A percentile compares a stretch with the other conserved stretches of the same genome.
phyloP scores from a whole-genome alignment of 1,140 invertebrate species.

The Plectrocnemia conspersa region DNA sequence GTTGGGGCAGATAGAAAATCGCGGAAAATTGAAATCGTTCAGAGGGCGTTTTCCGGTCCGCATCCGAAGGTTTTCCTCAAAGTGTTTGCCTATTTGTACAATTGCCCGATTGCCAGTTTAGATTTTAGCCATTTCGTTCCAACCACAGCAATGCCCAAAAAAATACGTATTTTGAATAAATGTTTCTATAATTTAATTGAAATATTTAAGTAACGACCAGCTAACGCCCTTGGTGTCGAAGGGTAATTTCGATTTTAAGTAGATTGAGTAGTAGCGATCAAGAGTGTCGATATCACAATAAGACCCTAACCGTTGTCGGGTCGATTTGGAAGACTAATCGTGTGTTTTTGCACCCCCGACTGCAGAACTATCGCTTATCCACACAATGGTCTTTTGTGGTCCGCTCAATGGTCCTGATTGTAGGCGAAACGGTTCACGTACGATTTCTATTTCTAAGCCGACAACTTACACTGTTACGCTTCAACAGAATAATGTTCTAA shows the following conservation, averaged over 20 bases:
- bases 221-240: too few relatives aligned
- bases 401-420: conserved; percentile 30
- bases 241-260: not conserved
- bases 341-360: conserved; percentile 34
- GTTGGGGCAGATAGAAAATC: conserved; percentile 22
- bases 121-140: conserved; percentile 20
- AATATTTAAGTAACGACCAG: too few relatives aligned
- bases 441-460: conserved; percentile 13
- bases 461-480: conserved; percentile 2
- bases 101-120: conserved; percentile 33
- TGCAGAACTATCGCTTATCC: conserved; percentile 31
- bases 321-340: conserved; percentile 29
- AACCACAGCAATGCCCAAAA: not conserved
- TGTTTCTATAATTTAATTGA: too few relatives aligned
- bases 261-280: not conserved
- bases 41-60: conserved; percentile 8
- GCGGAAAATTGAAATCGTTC: conserved; percentile 28
- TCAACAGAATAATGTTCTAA: conserved; percentile 5
- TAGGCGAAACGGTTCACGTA: conserved; percentile 22
- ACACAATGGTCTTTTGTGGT: conserved; percentile 34
- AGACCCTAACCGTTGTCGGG: not conserved
- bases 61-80: conserved; percentile 20
- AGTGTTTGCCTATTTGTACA: conserved; percentile 28
- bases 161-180: not conserved
- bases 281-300: conserved; percentile 8